Conservation (phyloP, 2,797 vertebrate species). For the Lacerta bilineata region DNA sequence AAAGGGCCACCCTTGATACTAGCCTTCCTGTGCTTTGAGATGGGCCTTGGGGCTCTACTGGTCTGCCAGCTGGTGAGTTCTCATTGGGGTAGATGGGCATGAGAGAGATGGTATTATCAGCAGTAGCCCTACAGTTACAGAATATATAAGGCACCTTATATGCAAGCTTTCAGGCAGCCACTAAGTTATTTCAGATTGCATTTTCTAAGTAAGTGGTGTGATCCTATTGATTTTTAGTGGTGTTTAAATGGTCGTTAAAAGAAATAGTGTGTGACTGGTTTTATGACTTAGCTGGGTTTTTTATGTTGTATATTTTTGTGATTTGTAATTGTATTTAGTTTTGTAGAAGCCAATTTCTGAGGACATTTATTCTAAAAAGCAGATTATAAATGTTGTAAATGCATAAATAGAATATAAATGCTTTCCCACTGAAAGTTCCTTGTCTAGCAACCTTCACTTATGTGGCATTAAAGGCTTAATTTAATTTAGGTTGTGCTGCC, state of each 20-base stretch:
- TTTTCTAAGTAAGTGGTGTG: not conserved
- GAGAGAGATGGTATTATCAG: too few relatives aligned
- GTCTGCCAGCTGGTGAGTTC: not conserved
- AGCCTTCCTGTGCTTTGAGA: not conserved
- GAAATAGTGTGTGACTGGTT: not conserved
- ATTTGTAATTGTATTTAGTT: not conserved
- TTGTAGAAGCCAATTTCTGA: not conserved
- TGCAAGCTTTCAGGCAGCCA: too few relatives aligned
- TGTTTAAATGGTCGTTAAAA: not conserved
- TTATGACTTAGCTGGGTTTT: too few relatives aligned
- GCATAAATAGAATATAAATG: not conserved
- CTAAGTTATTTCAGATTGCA: not conserved
- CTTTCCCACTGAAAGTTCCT: not conserved
- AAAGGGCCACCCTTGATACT: not conserved
- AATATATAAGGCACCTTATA: too few relatives aligned
- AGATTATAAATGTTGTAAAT: not conserved
- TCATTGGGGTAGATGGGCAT: not conserved
- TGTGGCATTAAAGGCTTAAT: not conserved
- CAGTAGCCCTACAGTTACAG: too few relatives aligned
- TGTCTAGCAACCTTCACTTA: constrained; percentile 16
- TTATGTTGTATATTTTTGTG: not conserved
- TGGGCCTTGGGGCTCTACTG: not conserved
- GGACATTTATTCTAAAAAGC: not conserved
- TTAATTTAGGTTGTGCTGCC: constrained; percentile 26
- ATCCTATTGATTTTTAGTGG: not conserved